Evolutionary conservation across 1,140 invertebrate genomes (phyloP), one percentile per base, ranked within the genome.

Genomic region (Melitaea cinxia): DNA sequence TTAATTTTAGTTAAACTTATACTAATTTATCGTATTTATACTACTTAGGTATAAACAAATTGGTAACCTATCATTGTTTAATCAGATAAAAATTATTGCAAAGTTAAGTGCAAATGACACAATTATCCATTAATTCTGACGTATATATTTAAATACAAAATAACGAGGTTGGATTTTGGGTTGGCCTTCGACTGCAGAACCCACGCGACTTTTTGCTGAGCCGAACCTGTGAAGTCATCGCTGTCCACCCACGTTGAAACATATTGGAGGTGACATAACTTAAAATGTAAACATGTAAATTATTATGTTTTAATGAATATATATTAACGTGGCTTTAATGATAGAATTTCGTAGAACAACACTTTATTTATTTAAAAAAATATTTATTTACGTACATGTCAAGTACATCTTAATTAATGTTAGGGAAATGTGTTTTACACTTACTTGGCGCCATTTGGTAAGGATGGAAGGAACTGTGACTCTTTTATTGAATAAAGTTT

Each of bases 121-220:
- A 47, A 47, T 47, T 47, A 17, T 19, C 6, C 2, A 9, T 15
- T 10, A 21, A 15, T 42, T 23, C 14, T 57, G 54, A 42, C 21
- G 54, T 57, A 45, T 57, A 10, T 24, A 55, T 45, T 33, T 33
- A 6, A 33, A 39, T 64, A 45, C 42, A 56, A 63, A 9, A 50
- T 42, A 28, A 63, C 60, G 7, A 63, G 23, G 39, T 54, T 33
- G 21, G 47, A 50, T 35, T 45, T 47, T 47, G 4, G 54, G 39
- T 15, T 45, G 55, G 47, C 63, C 63, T 65, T 57, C 55, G 55
- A 53, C 33, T 55, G 42, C 28, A 21, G 45, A 42, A 14, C 62
- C 62, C 62, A 65, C 62, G 62, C 62, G 62, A 12, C 5, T 65
- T 57, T 50, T 53, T 57, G 55, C 62, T 23, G 35, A 47, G 30